These are phyloP conservation scores for Drosophila nr. perissopoda DNA, from an alignment of 2,888 invertebrate genomes.

Conservation along the genomic window DNA sequence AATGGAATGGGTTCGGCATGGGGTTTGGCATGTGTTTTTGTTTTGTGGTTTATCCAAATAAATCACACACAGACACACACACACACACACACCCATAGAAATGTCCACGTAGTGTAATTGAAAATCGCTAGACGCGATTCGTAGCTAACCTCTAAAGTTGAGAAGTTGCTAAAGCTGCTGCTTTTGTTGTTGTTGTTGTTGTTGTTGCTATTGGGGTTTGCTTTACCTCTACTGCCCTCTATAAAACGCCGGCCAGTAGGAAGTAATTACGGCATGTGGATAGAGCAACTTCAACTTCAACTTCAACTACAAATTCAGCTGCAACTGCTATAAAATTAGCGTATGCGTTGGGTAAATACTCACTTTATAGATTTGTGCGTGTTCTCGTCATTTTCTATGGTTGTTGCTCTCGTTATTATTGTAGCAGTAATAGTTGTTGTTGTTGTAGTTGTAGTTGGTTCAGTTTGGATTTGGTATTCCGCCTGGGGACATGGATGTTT, in stretches of 20 bases:
- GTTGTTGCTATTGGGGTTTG: constrained; percentile 1
- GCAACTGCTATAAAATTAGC: constrained; percentile 46
- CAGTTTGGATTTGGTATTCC: constrained; percentile 12
- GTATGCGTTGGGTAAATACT: constrained; percentile 61
- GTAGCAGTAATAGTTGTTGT: background rate
- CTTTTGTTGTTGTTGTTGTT: background rate
- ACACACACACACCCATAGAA: background rate
- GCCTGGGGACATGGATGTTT: constrained; percentile 21
- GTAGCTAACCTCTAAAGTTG: background rate
- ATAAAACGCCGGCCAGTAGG: constrained; percentile 26
- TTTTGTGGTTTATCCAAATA: constrained; percentile 32
- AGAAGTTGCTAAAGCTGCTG: background rate
- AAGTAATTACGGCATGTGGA: constrained; percentile 51
- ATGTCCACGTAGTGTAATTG: constrained; percentile 30
- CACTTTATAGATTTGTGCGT: constrained; percentile 61
- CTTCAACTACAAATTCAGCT: constrained; percentile 13
- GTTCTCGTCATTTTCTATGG: constrained; percentile 9
- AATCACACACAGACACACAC: constrained; percentile 19
- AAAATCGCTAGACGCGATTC: constrained; percentile 21
- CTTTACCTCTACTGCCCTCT: constrained; percentile 41
- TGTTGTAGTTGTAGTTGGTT: background rate
- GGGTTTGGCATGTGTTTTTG: constrained; percentile 18
- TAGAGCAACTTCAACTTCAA: constrained; percentile 20
- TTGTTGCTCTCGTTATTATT: background rate
- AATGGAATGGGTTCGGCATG: constrained; percentile 18